Evolutionary conservation across 2,113 vertebrate genomes (phyloP), one percentile per base, ranked within the genome.

Genomic region (Antennarius striatus): DNA sequence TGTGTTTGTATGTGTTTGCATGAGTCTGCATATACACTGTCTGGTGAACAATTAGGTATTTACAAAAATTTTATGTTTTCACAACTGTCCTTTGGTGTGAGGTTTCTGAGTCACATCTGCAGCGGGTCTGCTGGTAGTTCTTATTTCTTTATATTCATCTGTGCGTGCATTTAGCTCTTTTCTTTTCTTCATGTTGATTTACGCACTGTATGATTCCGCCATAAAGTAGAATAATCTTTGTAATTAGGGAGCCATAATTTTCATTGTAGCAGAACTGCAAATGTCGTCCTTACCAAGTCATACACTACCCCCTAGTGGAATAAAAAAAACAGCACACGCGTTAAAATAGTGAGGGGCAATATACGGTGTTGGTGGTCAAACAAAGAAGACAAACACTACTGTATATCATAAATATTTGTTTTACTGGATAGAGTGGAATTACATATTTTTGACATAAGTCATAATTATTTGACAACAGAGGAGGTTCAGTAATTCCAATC

Each of bases 301-400:
- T 55, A 86, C 60, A 82, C 73, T 88, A 88, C 86, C 89, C 86
- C 80, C 92, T 89, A 56, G 67, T 90, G 92, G 22, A 3, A 30
- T 5, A 39, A 30, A 17, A 11, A 4, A 22, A 57, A 48, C 29
- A 82, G 9, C 49, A 66, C 83, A 78, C 13, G 55, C 40, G 4
- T 56, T 11, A 22, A 22, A 22, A 22, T 22, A 22, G 22, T 22
- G 22, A 22, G 22, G 22, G 1, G n/a, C n/a, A n/a, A n/a, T n/a
- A n/a, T n/a, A n/a, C n/a, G n/a, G 22, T 22, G 22, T 22, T 22
- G 22, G 22, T 22, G 22, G 22, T 22, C 1, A 22, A 22, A 22
- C 22, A 22, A 22, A 22, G 22, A 22, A 22, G 22, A 22, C 1
- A 22, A 1, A 22, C 22, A 22, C 22, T 22, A 22, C 22, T 22